Evolutionary conservation across 2,888 invertebrate genomes (phyloP).

Genomic region (Agonopterix heracliana): DNA sequence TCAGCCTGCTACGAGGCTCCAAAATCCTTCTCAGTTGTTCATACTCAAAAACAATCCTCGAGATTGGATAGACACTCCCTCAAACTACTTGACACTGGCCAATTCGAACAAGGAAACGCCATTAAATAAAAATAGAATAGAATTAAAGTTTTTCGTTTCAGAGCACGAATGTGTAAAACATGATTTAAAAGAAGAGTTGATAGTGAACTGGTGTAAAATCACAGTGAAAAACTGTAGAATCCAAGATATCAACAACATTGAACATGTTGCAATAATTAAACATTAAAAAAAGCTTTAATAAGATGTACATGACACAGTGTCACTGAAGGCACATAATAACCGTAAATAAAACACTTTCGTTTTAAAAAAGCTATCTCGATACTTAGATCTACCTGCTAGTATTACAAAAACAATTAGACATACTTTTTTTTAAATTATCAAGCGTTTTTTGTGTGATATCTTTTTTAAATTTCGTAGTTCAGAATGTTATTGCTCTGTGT

Average conservation of each 20-base stretch:
- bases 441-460: conserved; percentile 8
- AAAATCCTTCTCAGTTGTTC: too few relatives aligned
- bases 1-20: too few relatives aligned
- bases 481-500: conserved; percentile 7
- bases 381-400: conserved; percentile 47
- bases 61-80: too few relatives aligned
- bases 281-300: conserved; percentile 43
- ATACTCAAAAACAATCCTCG: too few relatives aligned
- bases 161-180: too few relatives aligned
- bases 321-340: conserved; percentile 67
- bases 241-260: not conserved
- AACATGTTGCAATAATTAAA: conserved; percentile 27
- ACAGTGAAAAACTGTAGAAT: too few relatives aligned
- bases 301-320: conserved; percentile 48
- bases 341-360: conserved; percentile 35
- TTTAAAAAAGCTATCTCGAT: conserved; percentile 69
- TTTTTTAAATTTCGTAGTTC: conserved; percentile 4
- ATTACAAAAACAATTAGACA: conserved; percentile 45
- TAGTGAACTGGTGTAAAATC: too few relatives aligned
- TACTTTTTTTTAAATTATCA: conserved; percentile 16
- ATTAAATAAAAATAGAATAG: too few relatives aligned
- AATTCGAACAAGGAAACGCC: too few relatives aligned
- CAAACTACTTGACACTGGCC: too few relatives aligned
- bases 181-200: too few relatives aligned
- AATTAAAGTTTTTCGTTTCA: too few relatives aligned